These are phyloP conservation scores for Leptinotarsa undecemlineata DNA, from an alignment of 1,140 invertebrate species.

Conservation along the genomic window DNA sequence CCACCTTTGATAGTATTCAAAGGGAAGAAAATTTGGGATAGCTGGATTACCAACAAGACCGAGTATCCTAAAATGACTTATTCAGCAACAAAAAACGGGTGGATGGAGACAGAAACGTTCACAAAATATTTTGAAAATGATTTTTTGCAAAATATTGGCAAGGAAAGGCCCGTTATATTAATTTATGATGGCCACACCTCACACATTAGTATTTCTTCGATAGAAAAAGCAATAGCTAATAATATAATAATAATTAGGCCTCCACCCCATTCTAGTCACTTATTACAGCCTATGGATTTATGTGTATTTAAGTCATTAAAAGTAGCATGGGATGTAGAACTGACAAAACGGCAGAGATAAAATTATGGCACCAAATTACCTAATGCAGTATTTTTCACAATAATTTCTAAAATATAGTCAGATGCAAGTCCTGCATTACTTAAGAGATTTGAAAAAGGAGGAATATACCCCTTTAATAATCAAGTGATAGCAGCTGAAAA, in stretches of 20 bases:
- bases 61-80: conserved; percentile 46
- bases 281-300: conserved; percentile 52
- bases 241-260: conserved; percentile 47
- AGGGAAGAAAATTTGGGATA: conserved; percentile 40
- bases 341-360: not conserved
- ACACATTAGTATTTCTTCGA: conserved; percentile 46
- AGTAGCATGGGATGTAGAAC: conserved; percentile 16
- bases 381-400: not conserved
- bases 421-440: conserved; percentile 2
- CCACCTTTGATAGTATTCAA: conserved; percentile 52
- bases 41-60: conserved; percentile 31
- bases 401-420: conserved; percentile 2
- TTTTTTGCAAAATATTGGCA: conserved; percentile 39
- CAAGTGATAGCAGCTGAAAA: not conserved
- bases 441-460: conserved; percentile 2
- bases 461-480: not conserved
- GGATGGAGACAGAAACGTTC: conserved; percentile 46
- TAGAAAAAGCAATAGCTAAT: conserved; percentile 42
- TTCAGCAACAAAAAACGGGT: conserved; percentile 48
- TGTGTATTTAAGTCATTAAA: conserved; percentile 34
- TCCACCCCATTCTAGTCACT: conserved; percentile 49
- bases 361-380: conserved; percentile 4
- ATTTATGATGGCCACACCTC: conserved; percentile 53
- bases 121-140: conserved; percentile 47
- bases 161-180: conserved; percentile 43